Percentiles rank a stretch among this genome's conserved stretches.
These are phyloP conservation scores for Oreocharis arfaki DNA, from an alignment of 2,113 vertebrate species.

Conservation along the genomic window DNA sequence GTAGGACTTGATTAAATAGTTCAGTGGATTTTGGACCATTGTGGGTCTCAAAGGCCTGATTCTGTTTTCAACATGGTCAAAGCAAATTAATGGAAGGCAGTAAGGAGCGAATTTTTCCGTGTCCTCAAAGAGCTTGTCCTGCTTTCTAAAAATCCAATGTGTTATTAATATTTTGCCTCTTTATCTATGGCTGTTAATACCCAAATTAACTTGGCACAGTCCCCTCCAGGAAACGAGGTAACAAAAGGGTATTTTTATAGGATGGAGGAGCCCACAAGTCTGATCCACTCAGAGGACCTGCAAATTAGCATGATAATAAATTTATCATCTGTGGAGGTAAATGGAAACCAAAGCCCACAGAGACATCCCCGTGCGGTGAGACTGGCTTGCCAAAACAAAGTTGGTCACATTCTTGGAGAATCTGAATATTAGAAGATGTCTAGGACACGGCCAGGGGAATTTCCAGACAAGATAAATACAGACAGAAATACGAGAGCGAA, in stretches of 20 bases:
- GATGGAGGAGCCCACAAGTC: neutral
- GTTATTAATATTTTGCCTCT: neutral
- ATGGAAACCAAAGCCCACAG: conserved; percentile 36
- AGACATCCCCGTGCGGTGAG: neutral
- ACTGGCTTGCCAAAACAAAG: conserved; percentile 46
- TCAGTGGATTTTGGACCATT: neutral
- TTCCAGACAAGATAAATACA: conserved; percentile 76
- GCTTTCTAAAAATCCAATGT: neutral
- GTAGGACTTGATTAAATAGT: neutral
- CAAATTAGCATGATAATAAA: conserved; percentile 33
- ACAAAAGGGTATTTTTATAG: neutral
- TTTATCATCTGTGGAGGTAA: conserved; percentile 1
- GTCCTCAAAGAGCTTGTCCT: neutral
- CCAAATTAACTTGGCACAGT: neutral
- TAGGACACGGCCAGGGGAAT: conserved; percentile 40
- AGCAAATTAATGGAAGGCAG: neutral
- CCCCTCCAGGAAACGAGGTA: neutral
- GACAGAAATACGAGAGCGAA: conserved; percentile 51
- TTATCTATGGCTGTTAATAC: neutral
- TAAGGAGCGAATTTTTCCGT: neutral
- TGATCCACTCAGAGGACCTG: neutral
- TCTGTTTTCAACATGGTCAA: neutral
- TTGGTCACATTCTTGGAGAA: conserved; percentile 47
- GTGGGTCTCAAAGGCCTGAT: neutral
- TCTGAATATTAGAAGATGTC: conserved; percentile 42